These are phyloP conservation scores for Psilopogon haemacephalus DNA, from an alignment of 2,113 vertebrate species.

Conservation along the genomic window DNA sequence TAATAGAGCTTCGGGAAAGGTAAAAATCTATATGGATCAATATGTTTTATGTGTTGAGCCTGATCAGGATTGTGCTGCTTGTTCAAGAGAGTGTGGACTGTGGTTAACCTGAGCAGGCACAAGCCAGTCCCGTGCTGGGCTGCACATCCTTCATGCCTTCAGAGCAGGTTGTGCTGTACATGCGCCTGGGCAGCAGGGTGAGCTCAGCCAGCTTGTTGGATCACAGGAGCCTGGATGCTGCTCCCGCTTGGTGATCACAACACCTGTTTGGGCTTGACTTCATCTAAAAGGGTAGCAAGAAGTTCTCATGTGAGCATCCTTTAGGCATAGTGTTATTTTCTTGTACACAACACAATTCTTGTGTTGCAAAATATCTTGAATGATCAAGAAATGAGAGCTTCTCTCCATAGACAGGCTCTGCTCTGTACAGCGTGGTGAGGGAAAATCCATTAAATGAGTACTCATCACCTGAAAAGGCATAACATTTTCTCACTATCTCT, in stretches of 20 bases:
- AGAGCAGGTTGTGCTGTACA: background rate
- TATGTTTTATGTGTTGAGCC: background rate
- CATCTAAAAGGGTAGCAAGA: background rate
- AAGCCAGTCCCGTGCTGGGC: background rate
- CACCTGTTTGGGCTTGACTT: background rate
- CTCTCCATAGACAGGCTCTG: background rate
- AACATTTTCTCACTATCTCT: background rate
- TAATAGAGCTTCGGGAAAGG: background rate
- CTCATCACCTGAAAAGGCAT: background rate
- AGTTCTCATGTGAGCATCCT: background rate
- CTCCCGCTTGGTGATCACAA: accelerated
- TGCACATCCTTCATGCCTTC: background rate
- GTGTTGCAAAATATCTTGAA: background rate
- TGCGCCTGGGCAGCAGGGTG: background rate
- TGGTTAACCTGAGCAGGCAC: background rate
- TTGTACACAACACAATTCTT: background rate
- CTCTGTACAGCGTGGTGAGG: accelerated
- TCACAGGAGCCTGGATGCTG: background rate
- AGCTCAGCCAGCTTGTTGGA: background rate
- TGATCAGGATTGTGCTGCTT: background rate
- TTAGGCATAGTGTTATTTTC: background rate
- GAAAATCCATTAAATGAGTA: background rate
- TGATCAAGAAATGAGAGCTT: background rate
- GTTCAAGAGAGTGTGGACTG: background rate
- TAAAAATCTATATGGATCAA: background rate